phyloP scores from a whole-genome alignment of 2,113 vertebrate species.

The Cyphomyrus discorhynchus region DNA sequence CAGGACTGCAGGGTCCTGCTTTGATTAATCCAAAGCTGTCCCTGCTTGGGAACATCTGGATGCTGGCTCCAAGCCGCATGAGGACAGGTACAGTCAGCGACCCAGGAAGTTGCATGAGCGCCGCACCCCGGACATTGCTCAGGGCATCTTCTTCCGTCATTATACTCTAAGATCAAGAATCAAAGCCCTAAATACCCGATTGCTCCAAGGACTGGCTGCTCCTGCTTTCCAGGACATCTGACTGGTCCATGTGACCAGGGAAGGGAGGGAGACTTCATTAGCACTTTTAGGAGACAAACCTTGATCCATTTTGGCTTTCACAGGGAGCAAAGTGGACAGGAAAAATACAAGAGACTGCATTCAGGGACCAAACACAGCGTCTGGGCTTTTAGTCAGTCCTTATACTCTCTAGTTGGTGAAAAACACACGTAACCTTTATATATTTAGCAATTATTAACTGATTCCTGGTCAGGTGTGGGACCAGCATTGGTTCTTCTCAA shows the following conservation, averaged over 20 bases:
- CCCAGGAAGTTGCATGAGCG: neutral
- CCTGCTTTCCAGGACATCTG: neutral
- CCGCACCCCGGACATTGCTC: neutral
- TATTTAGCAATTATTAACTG: neutral
- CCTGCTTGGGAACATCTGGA: neutral
- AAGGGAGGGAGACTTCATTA: neutral
- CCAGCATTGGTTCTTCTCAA: neutral
- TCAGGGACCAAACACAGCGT: neutral
- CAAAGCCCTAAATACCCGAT: neutral
- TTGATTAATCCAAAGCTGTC: conserved; percentile 27
- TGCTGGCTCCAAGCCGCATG: neutral
- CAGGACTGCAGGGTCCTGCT: conserved; percentile 40
- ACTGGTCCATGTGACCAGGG: neutral
- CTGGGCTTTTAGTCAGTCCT: neutral
- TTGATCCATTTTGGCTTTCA: neutral
- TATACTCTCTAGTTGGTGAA: neutral
- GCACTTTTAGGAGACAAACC: neutral
- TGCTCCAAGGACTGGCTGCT: neutral
- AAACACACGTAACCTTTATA: neutral
- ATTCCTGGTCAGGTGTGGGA: neutral
- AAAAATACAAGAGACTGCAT: neutral
- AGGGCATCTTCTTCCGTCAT: neutral
- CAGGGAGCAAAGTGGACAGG: neutral
- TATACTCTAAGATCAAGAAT: neutral
- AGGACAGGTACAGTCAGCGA: neutral